A percentile compares a stretch with the other conserved stretches of the same genome.
These are phyloP conservation scores for Pelmatolapia mariae DNA, from an alignment of 2,113 vertebrate species.

Conservation along the genomic window DNA sequence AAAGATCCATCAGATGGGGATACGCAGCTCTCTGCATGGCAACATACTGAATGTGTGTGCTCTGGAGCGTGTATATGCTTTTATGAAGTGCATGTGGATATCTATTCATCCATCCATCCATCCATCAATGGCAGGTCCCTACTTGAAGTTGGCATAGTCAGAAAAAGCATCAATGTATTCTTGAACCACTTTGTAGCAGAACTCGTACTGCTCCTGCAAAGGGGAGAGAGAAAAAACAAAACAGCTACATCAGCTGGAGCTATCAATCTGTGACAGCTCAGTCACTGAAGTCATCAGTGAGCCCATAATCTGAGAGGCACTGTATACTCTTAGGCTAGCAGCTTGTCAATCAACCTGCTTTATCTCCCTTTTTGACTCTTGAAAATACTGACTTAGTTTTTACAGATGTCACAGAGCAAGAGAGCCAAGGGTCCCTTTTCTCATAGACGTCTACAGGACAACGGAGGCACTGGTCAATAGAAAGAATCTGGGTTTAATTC, in stretches of 20 bases:
- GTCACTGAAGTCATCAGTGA: neutral
- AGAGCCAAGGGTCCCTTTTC: neutral
- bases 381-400: neutral
- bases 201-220: conserved; percentile 96
- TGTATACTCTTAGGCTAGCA: neutral
- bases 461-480: neutral
- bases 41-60: conserved; percentile 6
- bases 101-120: neutral
- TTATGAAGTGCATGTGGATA: conserved; percentile 3
- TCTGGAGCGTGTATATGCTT: conserved; percentile 15
- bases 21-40: conserved; percentile 28
- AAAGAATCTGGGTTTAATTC: neutral
- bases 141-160: conserved; percentile 99
- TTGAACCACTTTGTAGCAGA: conserved; percentile 99
- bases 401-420: neutral
- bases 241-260: neutral
- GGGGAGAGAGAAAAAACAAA: neutral
- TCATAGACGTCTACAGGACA: neutral
- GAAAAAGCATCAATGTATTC: conserved; percentile 99
- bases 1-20: conserved; percentile 27
- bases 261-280: neutral
- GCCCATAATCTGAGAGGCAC: neutral
- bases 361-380: neutral
- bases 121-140: conserved; percentile 31
- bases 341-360: neutral